Percentiles rank a stretch among this genome's conserved stretches.
Conservation (phyloP, 2,888 invertebrate genomes). For the Leptopilina drosophilae region DNA sequence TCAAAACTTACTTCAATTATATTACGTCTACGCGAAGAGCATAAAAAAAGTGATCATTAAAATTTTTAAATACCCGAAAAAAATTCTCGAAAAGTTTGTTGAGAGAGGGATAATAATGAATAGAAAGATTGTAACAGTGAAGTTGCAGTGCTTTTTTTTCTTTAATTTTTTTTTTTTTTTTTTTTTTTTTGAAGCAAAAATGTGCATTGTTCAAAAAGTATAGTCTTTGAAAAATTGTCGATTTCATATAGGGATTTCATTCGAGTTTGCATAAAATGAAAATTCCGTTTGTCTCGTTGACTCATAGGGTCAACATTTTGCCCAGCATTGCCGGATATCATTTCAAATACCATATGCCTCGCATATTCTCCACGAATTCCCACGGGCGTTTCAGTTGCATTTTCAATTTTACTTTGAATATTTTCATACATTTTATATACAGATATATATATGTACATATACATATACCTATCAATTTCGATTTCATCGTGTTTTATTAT, state of each 20-base stretch:
- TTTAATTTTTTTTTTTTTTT: too few species aligned
- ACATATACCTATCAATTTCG: neutral
- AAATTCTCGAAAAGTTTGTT: neutral
- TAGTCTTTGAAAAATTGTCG: constrained; percentile 63
- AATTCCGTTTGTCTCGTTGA: constrained; percentile 49
- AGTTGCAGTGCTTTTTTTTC: neutral
- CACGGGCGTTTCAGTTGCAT: constrained; percentile 48
- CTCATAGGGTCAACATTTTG: constrained; percentile 56
- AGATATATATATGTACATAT: neutral
- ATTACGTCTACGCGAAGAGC: neutral
- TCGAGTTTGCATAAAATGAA: constrained; percentile 66
- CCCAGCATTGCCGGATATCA: constrained; percentile 43
- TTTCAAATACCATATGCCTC: constrained; percentile 42
- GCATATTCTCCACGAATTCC: constrained; percentile 35
- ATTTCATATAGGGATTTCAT: constrained; percentile 62
- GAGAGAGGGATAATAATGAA: neutral
- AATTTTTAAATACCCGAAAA: constrained; percentile 4
- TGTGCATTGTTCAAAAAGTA: constrained; percentile 54
- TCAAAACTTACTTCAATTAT: neutral
- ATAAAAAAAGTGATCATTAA: neutral
- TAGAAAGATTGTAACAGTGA: neutral
- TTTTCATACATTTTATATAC: constrained; percentile 46
- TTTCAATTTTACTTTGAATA: constrained; percentile 55
- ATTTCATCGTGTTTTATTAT: constrained; percentile 19
- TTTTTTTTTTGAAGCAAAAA: constrained; percentile 42